Conservation (phyloP, 2,113 vertebrate species). For the Nerophis lumbriciformis region DNA sequence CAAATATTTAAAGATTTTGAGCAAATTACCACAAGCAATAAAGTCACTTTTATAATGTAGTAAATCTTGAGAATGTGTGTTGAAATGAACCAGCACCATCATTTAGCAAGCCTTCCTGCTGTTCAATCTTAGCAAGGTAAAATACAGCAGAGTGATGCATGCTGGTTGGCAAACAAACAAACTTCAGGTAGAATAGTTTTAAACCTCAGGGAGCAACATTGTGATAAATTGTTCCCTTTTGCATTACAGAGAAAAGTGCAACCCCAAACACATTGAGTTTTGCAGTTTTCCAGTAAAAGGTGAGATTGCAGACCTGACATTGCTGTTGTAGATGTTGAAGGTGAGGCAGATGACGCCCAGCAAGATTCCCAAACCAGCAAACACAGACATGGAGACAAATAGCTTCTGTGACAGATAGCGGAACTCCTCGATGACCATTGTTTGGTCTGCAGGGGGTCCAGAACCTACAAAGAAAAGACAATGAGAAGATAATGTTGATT, state of each 20-base stretch:
- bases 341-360: slow-evolving; percentile 87
- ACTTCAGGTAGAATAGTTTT: too few species aligned
- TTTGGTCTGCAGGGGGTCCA: slow-evolving; percentile 84
- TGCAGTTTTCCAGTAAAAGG: neutral
- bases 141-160: neutral
- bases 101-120: neutral
- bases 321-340: slow-evolving; percentile 95
- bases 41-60: neutral
- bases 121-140: neutral
- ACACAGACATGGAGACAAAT: slow-evolving; percentile 85
- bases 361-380: slow-evolving; percentile 84
- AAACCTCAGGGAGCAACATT: neutral
- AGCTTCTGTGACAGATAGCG: slow-evolving; percentile 91
- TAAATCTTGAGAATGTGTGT: neutral
- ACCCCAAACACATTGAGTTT: neutral
- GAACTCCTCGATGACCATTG: slow-evolving; percentile 86
- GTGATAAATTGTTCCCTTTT: neutral
- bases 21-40: neutral
- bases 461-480: slow-evolving; percentile 63
- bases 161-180: neutral
- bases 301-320: slow-evolving; percentile 77
- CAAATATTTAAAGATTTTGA: neutral
- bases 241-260: neutral
- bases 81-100: neutral
- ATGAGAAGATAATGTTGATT: neutral